A percentile compares a stretch with the other conserved stretches of the same genome.
Conservation (phyloP, 2,113 vertebrate species). For the Alectura lathami region DNA sequence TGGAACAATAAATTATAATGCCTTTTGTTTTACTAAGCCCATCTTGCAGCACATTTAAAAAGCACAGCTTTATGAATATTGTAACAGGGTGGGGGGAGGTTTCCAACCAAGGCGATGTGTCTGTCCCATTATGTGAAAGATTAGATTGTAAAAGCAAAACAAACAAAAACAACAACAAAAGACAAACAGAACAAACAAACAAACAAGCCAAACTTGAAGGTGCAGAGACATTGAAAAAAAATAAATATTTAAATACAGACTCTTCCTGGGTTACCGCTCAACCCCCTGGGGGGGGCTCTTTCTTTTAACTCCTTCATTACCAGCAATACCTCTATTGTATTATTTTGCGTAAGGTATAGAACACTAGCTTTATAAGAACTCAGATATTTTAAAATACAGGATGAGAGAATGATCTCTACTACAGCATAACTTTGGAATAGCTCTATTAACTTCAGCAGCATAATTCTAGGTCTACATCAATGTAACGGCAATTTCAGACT, state of each 20-base stretch:
- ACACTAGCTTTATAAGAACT: not conserved
- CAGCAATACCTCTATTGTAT: not conserved
- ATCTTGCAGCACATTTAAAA: constrained; percentile 60
- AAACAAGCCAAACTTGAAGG: not conserved
- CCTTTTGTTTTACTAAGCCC: constrained; percentile 75
- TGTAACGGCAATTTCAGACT: not conserved
- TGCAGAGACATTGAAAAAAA: not conserved
- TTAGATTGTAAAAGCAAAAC: constrained; percentile 45
- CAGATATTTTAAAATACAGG: not conserved
- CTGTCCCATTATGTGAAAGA: constrained; percentile 52
- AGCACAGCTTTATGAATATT: constrained; percentile 71
- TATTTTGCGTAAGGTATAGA: not conserved
- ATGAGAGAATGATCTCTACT: not conserved
- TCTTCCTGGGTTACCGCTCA: not conserved
- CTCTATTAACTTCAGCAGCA: not conserved
- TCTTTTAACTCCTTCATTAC: not conserved
- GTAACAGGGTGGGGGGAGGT: constrained; percentile 26
- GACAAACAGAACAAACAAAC: not conserved
- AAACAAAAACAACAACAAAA: not conserved
- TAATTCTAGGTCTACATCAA: not conserved
- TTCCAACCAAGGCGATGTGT: constrained; percentile 59
- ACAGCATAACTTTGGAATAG: not conserved
- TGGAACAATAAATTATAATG: constrained; percentile 77
- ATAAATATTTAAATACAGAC: constrained; percentile 8
- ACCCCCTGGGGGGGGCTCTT: not conserved